A percentile compares a stretch with the other conserved stretches of the same genome.
phyloP scores from a whole-genome alignment of 2,797 vertebrate genomes.

The Pangasius larnaudii region DNA sequence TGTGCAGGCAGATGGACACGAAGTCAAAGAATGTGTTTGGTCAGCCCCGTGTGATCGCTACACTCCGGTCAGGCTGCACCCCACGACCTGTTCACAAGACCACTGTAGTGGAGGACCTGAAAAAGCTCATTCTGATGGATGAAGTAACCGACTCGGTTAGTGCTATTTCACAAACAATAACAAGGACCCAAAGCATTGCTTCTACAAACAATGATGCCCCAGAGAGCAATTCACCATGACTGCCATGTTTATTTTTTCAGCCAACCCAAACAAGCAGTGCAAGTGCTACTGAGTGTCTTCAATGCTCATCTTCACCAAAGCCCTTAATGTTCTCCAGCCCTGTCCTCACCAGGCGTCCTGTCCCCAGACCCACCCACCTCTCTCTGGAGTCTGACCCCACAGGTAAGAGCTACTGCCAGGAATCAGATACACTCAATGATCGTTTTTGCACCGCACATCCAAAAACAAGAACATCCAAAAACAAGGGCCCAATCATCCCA shows the following conservation, averaged over 20 bases:
- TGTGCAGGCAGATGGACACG: constrained; percentile 51
- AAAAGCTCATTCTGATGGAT: constrained; percentile 80
- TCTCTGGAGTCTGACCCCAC: constrained; percentile 24
- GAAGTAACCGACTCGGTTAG: constrained; percentile 46
- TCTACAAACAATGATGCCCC: neutral
- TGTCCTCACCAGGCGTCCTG: constrained; percentile 7
- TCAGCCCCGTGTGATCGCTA: constrained; percentile 75
- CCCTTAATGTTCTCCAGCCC: constrained; percentile 20
- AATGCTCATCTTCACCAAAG: constrained; percentile 31
- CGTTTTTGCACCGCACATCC: neutral
- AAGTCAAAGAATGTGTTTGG: constrained; percentile 78
- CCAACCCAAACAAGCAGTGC: constrained; percentile 10
- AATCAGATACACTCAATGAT: neutral
- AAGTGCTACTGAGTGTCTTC: neutral
- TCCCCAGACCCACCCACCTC: constrained; percentile 34
- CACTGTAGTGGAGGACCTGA: constrained; percentile 78
- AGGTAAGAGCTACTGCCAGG: constrained; percentile 34
- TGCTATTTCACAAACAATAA: constrained; percentile 7
- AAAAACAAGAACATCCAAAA: neutral
- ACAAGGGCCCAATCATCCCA: too few relatives aligned
- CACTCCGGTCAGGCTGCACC: constrained; percentile 74
- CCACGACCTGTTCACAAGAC: constrained; percentile 73
- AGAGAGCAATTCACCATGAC: neutral
- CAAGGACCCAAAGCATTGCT: neutral
- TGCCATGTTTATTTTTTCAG: constrained; percentile 12